Evolutionary conservation across 2,888 invertebrate species (phyloP).

Genomic region (Leistus spinibarbis): DNA sequence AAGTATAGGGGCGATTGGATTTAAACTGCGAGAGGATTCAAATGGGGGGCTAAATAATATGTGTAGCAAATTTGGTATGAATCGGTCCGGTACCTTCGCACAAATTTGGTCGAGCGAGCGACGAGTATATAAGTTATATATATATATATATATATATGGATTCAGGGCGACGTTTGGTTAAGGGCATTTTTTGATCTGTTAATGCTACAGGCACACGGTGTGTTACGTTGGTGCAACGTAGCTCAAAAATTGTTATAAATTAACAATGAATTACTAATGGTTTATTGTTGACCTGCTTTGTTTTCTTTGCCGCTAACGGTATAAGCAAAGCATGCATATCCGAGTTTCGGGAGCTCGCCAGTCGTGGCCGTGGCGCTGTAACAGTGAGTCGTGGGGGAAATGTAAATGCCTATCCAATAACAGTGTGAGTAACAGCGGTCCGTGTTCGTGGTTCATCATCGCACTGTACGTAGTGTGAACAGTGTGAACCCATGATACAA

Average conservation of each 20-base stretch:
- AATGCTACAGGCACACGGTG: too few relatives aligned
- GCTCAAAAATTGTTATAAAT: neutral
- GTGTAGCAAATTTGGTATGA: too few relatives aligned
- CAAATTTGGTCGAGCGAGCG: too few relatives aligned
- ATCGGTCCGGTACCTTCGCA: too few relatives aligned
- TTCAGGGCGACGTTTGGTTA: too few relatives aligned
- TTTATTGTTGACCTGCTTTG: slow-evolving; percentile 36
- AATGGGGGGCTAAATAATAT: too few relatives aligned
- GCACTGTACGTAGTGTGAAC: slow-evolving; percentile 6
- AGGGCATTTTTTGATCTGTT: too few relatives aligned
- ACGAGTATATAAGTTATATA: too few relatives aligned
- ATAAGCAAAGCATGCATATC: slow-evolving; percentile 44
- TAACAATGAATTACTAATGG: slow-evolving; percentile 3
- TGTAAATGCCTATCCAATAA: slow-evolving; percentile 36
- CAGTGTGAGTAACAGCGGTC: slow-evolving; percentile 29
- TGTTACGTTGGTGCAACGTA: too few relatives aligned
- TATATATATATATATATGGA: too few relatives aligned
- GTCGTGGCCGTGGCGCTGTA: slow-evolving; percentile 46
- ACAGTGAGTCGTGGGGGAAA: slow-evolving; percentile 31
- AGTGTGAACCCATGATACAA: slow-evolving; percentile 5
- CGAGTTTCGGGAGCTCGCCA: slow-evolving; percentile 48
- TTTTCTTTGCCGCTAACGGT: slow-evolving; percentile 45
- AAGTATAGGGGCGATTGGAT: too few relatives aligned
- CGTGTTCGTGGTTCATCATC: slow-evolving; percentile 14
- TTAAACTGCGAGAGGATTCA: too few relatives aligned